Percentiles rank a stretch among this genome's conserved stretches.
Conservation (phyloP, 2,888 invertebrate species). For the Hydropsyche betteni region DNA sequence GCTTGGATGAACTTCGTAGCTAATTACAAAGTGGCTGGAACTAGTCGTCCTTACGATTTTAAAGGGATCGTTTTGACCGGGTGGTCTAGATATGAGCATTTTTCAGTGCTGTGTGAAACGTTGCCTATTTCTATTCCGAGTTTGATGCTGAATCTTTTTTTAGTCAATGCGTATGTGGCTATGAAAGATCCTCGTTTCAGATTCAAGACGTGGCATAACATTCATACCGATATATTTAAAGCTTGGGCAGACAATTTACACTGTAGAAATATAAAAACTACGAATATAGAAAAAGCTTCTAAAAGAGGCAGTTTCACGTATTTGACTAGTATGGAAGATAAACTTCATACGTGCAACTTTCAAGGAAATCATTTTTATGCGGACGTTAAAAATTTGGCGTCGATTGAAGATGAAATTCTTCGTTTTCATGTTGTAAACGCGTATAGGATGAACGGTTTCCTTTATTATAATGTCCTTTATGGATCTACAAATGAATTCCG, state of each 20-base stretch:
- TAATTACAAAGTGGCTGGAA: slow-evolving; percentile 62
- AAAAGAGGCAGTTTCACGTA: slow-evolving; percentile 3
- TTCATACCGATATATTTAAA: slow-evolving; percentile 33
- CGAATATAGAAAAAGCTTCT: too few species aligned
- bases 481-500: slow-evolving; percentile 12
- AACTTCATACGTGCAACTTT: slow-evolving; percentile 40
- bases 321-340: slow-evolving; percentile 36
- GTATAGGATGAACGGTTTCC: slow-evolving; percentile 40
- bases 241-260: slow-evolving; percentile 34
- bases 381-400: slow-evolving; percentile 36
- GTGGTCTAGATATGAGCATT: slow-evolving; percentile 77
- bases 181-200: slow-evolving; percentile 48
- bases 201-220: slow-evolving; percentile 48
- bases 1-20: slow-evolving; percentile 73
- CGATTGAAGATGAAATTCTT: slow-evolving; percentile 31
- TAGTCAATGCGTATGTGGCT: slow-evolving; percentile 58
- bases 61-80: slow-evolving; percentile 76
- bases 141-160: slow-evolving; percentile 67
- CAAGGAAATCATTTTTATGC: slow-evolving; percentile 41
- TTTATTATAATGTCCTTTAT: slow-evolving; percentile 44
- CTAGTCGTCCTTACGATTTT: slow-evolving; percentile 60
- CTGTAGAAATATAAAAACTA: slow-evolving; percentile 35
- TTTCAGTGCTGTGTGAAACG: slow-evolving; percentile 72
- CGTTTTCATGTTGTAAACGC: slow-evolving; percentile 34
- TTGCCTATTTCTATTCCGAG: slow-evolving; percentile 72